Evolutionary conservation across 2,888 invertebrate species (phyloP), one percentile per base, ranked within the genome.

Genomic region (Sipha maydis): DNA sequence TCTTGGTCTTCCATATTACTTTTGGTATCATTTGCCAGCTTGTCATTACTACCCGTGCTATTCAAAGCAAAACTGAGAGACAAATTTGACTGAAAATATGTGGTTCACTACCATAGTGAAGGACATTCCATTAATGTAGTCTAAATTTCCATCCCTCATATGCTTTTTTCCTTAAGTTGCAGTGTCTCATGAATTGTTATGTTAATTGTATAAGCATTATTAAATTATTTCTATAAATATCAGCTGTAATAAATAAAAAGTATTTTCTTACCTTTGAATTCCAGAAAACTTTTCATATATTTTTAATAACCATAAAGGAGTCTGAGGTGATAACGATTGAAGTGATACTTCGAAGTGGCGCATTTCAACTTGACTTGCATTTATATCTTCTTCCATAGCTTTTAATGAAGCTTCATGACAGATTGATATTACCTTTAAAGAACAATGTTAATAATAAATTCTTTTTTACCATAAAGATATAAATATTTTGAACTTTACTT

Each of bases 321-420:
- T 98, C 91, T 97, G 93, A 0, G 98, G 97, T 73, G 93, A 94
- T 1, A 97, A 95, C 85, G 94, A 92, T 79, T 93, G 92, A 7
- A 98, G 92, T 0, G 97, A 96, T 90, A 93, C 92, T 89, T 94
- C 93, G 92, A 98, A 98, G 93, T 98, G 96, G 71, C 92, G 92
- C 92, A 93, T 93, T 5, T 92, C 92, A 0, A 98, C 94, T 89
- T 92, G 91, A 21, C 92, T 91, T 54, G 95, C 94, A 14, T 95
- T 92, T 1, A 97, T 92, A 80, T 89, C 78, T 54, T 89, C 89
- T 91, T 97, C 96, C 79, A 98, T 92, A 1, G 98, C 97, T 91
- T 94, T 94, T 91, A 98, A 93, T 0, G 97, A 98, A 14, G 99
- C 98, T 92, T 98, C 98, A 90, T 97, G 95, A 91, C 98, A 98